Base-by-base conservation (phyloP, 2,797 vertebrate genomes). In the Pogoniulus pusillus region DNA sequence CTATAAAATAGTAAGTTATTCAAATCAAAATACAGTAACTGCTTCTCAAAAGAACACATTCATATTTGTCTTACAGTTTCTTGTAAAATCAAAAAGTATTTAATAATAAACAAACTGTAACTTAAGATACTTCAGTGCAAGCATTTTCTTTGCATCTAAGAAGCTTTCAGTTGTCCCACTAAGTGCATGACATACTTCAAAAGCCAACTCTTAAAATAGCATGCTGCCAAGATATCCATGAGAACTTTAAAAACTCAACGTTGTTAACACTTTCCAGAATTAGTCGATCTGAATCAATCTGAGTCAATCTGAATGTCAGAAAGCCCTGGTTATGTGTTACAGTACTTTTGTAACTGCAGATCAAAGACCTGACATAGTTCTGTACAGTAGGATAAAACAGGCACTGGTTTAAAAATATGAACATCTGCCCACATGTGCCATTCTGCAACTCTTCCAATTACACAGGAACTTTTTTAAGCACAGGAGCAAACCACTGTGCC, bases 41-140 rank as follows among this genome's bases (percentile, higher is more conserved):
- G 86, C 77, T 96, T 97, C 65, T 85, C 82, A 91, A 86, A 93
- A 94, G 83, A 90, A 91, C 63, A 91, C 95, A 94, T 93, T 95
- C 85, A 89, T 94, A 45, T 66, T 93, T 60, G 81, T 94, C 89
- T 93, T 85, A 93, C 89, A 92, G 47, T 90, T 76, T 82, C 75
- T 92, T 90, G 73, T 91, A 89, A 92, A 86, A 95, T 82, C 64
- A 94, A 76, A 89, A 92, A 89, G 26, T n/a, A 94, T 87, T 89
- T 77, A 7, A 93, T 93, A 87, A 90, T 69, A 90, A 91, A 90
- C 85, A 87, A 96, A 95, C 85, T 82, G 92, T 19, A 96, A 90
- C 43, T 94, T 93, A 83, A 24, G 3, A 89, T 92, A 93, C 19
- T 76, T 87, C 62, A 94, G 76, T 91, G 89, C 74, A 90, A 95